Evolutionary conservation across 2,113 vertebrate genomes (phyloP).

Genomic region (Hassar affinis): DNA sequence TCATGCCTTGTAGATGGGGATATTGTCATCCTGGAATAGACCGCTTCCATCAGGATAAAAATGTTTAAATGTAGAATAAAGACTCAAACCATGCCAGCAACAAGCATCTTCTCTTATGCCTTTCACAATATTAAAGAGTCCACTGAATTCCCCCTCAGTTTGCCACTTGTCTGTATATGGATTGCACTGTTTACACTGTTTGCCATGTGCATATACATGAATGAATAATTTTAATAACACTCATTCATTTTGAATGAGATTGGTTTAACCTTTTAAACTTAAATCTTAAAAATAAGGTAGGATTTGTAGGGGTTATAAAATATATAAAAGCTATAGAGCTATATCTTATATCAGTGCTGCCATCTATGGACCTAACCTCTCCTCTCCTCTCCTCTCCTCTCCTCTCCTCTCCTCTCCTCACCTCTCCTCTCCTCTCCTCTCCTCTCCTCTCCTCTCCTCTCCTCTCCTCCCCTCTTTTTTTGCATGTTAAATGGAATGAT

Average conservation of each 20-base stretch:
- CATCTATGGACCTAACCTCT: constrained; percentile 69
- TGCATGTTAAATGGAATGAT: too few species aligned
- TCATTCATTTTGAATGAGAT: background rate
- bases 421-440: constrained; percentile 43
- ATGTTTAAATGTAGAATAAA: background rate
- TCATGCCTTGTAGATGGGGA: background rate
- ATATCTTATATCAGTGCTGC: constrained; percentile 73
- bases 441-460: constrained; percentile 10
- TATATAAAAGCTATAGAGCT: constrained; percentile 34
- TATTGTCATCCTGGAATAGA: background rate
- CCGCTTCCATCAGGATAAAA: background rate
- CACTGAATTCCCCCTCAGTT: background rate
- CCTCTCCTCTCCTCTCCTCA: background rate
- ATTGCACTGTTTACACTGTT: background rate
- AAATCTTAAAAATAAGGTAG: background rate
- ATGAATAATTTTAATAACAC: background rate
- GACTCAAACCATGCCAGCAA: background rate
- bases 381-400: too few species aligned
- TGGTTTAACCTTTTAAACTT: background rate
- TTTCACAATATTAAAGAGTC: background rate
- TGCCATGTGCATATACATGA: background rate
- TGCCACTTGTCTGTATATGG: background rate
- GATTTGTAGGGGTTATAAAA: background rate
- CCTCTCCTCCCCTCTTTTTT: too few species aligned
- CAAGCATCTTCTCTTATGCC: background rate